Conservation (phyloP, 2,113 vertebrate genomes). For the Osmerus eperlanus region DNA sequence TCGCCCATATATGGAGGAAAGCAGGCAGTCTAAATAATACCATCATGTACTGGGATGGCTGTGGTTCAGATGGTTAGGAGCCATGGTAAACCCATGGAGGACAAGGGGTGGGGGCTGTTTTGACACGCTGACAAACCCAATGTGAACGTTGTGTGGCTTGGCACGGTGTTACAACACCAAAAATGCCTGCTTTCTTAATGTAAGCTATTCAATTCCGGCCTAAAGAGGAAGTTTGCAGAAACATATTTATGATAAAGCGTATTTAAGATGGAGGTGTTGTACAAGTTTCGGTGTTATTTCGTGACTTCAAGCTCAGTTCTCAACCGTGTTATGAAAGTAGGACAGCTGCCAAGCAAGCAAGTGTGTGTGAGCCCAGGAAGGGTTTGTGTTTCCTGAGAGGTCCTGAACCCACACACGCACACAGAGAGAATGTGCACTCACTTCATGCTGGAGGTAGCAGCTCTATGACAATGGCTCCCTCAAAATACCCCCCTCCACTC, state of each 20-base stretch:
- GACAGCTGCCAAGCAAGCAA: conserved; percentile 21
- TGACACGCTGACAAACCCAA: background rate
- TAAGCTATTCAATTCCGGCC: too few species aligned
- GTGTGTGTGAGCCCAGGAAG: conserved; percentile 2
- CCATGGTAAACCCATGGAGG: conserved; percentile 12
- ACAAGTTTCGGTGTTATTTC: too few species aligned
- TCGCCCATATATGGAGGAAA: conserved; percentile 46
- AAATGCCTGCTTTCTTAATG: background rate
- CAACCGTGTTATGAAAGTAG: conserved; percentile 8
- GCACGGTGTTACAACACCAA: background rate
- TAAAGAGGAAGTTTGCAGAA: too few species aligned
- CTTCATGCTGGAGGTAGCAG: background rate
- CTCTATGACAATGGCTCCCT: background rate
- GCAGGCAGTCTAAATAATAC: conserved; percentile 31
- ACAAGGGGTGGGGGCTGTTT: background rate
- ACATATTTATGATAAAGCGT: too few species aligned
- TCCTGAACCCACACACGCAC: conserved; percentile 16
- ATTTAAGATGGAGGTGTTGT: too few species aligned
- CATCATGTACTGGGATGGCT: conserved; percentile 20
- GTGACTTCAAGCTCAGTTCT: background rate
- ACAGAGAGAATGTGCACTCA: background rate
- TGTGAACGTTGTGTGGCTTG: background rate
- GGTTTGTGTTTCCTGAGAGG: conserved; percentile 24
- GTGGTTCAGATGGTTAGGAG: conserved; percentile 20
- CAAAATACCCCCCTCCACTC: background rate